Conservation (phyloP, 2,888 invertebrate species). For the Micoletzkya japonica region DNA sequence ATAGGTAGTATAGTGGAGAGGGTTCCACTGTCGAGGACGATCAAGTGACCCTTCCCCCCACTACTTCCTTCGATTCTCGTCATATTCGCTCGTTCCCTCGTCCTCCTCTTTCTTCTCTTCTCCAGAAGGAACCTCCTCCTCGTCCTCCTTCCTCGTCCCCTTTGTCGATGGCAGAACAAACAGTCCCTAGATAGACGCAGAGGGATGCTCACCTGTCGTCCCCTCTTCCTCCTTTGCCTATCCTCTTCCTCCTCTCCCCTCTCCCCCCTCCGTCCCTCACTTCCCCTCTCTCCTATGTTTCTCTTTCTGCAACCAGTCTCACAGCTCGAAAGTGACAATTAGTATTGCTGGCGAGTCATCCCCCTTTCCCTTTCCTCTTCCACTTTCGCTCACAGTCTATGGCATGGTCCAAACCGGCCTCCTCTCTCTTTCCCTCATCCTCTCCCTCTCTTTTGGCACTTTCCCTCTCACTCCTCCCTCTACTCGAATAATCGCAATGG, state of each 20-base stretch:
- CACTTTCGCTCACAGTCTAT: background rate
- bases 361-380: background rate
- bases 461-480: conserved; percentile 10
- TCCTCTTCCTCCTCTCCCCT: no score
- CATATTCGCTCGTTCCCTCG: background rate
- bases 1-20: no score
- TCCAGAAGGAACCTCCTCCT: background rate
- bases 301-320: background rate
- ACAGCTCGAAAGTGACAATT: background rate
- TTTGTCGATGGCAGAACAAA: no score
- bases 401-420: conserved; percentile 21
- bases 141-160: background rate
- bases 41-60: background rate
- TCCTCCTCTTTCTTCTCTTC: no score
- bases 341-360: background rate
- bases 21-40: background rate
- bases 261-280: no score
- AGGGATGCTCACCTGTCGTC: no score
- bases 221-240: no score
- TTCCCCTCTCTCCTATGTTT: no score
- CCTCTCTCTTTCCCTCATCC: background rate
- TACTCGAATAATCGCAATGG: background rate
- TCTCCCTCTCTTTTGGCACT: conserved; percentile 21
- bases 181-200: no score
- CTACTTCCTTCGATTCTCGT: background rate